Evolutionary conservation across 2,888 invertebrate genomes (phyloP), one percentile per base, ranked within the genome.

Genomic region (Eilema griseolum): DNA sequence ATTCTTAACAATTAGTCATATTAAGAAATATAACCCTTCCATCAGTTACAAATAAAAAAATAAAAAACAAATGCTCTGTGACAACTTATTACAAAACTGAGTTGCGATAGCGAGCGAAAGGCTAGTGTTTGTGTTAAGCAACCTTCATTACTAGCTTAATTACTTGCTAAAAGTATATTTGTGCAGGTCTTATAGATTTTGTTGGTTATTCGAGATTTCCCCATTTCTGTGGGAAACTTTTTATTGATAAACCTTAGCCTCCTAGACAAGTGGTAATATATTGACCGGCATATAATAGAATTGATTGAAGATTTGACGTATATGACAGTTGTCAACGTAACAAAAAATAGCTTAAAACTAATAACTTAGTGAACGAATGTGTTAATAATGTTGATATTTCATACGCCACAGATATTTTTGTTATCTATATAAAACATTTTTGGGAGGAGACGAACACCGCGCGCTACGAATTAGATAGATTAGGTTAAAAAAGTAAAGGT

Each of bases 81-180:
- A 52, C 52, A 52, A 52, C n/a, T 52, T 8, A 52, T 52, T 52
- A n/a, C n/a, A 10, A 52, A 52, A 52, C n/a, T 52, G 0, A 52
- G 52, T 52, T n/a, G 52, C n/a, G 52, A 52, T 52, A 52, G 52
- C 52, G 8, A 52, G 52, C 52, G 52, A n/a, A 52, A 52, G 52
- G 52, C 46, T 46, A 20, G 8, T 20, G 46, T 46, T 37, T 2
- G 14, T 12, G 46, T 46, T 4, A 46, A 46, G 46, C 52, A 52
- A 52, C 52, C n/a, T 52, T 52, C 20, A 52, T 52, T 52, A 52
- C 52, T 52, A 52, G 52, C n/a, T 52, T 52, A 52, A 52, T 52
- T 52, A 52, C 52, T 52, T 52, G 52, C 52, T 10, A 52, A 52
- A 46, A 52, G 4, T 16, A 20, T 46, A 20, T 20, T 1, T 37